Conservation (phyloP, 2,888 invertebrate species). For the Volucella bombylans region DNA sequence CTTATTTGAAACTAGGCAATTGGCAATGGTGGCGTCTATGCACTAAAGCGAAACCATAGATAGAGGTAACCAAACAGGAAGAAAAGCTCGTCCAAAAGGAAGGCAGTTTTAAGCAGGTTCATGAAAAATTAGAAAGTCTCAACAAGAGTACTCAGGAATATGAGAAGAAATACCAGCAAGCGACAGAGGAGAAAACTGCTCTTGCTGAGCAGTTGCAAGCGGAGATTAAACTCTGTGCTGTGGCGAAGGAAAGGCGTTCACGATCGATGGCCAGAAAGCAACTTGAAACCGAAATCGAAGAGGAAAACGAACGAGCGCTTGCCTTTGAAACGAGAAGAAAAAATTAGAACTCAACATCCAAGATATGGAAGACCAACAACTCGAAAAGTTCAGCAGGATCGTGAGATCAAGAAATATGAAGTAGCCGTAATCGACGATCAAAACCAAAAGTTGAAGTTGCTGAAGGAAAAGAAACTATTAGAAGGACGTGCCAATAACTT, state of each 20-base stretch:
- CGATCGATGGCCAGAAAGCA: conserved; percentile 93
- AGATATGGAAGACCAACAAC: conserved; percentile 96
- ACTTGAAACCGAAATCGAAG: conserved; percentile 96
- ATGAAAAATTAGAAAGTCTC: conserved; percentile 92
- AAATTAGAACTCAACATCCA: conserved; percentile 95
- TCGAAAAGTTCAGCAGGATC: conserved; percentile 98
- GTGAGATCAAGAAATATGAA: conserved; percentile 96
- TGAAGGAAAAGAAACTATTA: conserved; percentile 96
- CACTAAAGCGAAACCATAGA: conserved; percentile 98
- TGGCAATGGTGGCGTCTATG: conserved; percentile 99
- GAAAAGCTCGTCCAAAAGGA: conserved; percentile 98
- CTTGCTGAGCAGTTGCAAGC: conserved; percentile 96
- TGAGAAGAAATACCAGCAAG: conserved; percentile 90
- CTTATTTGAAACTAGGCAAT: conserved; percentile 98
- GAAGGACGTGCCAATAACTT: conserved; percentile 97
- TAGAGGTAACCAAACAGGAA: conserved; percentile 99
- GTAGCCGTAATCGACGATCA: conserved; percentile 96
- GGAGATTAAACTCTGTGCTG: conserved; percentile 97
- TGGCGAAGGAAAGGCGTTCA: conserved; percentile 97
- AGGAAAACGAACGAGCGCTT: conserved; percentile 95
- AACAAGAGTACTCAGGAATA: conserved; percentile 89
- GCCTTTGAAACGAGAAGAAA: conserved; percentile 94
- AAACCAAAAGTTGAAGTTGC: conserved; percentile 93
- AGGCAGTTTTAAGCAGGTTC: conserved; percentile 95
- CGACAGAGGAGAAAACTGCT: conserved; percentile 95